Percentiles rank a stretch among this genome's conserved stretches.
phyloP scores from a whole-genome alignment of 2,888 invertebrate species.

The Mechanitis messenoides region DNA sequence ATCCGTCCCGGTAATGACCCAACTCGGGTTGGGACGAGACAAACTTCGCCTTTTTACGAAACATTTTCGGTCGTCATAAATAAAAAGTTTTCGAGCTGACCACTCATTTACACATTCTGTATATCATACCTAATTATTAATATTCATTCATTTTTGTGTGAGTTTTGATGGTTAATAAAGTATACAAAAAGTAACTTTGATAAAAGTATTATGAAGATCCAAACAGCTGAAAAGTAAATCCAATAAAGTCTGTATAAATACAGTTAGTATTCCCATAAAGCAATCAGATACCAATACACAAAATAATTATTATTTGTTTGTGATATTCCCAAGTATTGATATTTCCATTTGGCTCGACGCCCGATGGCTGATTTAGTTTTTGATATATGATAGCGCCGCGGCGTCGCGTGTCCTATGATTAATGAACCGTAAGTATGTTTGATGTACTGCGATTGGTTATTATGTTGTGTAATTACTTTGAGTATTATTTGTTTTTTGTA shows the following conservation, averaged over 20 bases:
- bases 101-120: background rate
- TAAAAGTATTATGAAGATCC: background rate
- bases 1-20: slow-evolving; percentile 27
- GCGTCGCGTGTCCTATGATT: slow-evolving; percentile 27
- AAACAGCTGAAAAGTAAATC: slow-evolving; percentile 1
- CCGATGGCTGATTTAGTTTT: slow-evolving; percentile 27
- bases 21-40: slow-evolving; percentile 14
- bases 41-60: slow-evolving; percentile 21
- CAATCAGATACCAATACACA: slow-evolving; percentile 10
- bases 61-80: slow-evolving; percentile 16
- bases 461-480: too few species aligned
- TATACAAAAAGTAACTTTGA: too few species aligned
- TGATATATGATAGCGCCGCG: slow-evolving; percentile 26
- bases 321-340: slow-evolving; percentile 21
- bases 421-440: slow-evolving; percentile 12
- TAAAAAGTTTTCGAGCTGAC: slow-evolving; percentile 9
- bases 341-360: slow-evolving; percentile 26
- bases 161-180: too few species aligned
- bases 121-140: background rate
- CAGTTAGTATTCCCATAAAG: slow-evolving; percentile 8
- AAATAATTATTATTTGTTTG: slow-evolving; percentile 16
- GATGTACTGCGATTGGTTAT: background rate
- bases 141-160: too few species aligned
- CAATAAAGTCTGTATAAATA: slow-evolving; percentile 4
- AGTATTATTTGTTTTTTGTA: too few species aligned